Evolutionary conservation across 2,888 invertebrate genomes (phyloP), one percentile per base, ranked within the genome.

Genomic region (Amphipyra berbera): DNA sequence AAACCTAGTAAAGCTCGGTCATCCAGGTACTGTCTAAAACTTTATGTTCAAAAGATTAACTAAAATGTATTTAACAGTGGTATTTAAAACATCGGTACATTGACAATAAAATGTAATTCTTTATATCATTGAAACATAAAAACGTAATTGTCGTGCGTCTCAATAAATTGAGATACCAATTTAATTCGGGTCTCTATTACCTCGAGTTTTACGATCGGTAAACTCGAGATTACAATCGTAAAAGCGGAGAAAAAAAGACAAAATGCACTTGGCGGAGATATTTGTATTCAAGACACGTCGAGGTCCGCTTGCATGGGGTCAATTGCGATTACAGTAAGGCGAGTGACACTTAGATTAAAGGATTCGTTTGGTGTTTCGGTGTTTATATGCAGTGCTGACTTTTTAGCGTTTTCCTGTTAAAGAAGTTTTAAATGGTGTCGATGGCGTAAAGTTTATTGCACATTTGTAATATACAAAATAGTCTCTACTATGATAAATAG

Each of bases 171-270:
- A 76, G 79, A 73, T 76, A 75, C 81, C 81, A 82, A 81, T 89
- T 90, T 87, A 87, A 88, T 88, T 89, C 85, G 78, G 79, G 63
- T 71, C 73, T 83, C 83, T 81, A 82, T 85, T 82, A 81, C 82
- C 76, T 77, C 75, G 65, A 76, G 76, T 81, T 91, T 91, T 89
- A 93, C 85, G 87, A 84, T 77, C 88, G 84, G 86, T 86, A 86
- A 88, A 89, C 82, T 84, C 79, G 79, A 85, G 88, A 91, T 91
- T 90, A 88, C 90, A 85, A 86, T 91, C 91, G 90, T 92, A 90
- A 92, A 21, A 92, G 73, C 78, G 76, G 67, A 62, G 73, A 83
- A 87, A 86, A 21, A 88, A 88, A 91, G 84, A 86, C 83, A 80
- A 85, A 88, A 81, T 88, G 87, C 86, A 84, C 68, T 82, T 72